Evolutionary conservation across 2,113 vertebrate species (phyloP).

Genomic region (Sardina pilchardus): DNA sequence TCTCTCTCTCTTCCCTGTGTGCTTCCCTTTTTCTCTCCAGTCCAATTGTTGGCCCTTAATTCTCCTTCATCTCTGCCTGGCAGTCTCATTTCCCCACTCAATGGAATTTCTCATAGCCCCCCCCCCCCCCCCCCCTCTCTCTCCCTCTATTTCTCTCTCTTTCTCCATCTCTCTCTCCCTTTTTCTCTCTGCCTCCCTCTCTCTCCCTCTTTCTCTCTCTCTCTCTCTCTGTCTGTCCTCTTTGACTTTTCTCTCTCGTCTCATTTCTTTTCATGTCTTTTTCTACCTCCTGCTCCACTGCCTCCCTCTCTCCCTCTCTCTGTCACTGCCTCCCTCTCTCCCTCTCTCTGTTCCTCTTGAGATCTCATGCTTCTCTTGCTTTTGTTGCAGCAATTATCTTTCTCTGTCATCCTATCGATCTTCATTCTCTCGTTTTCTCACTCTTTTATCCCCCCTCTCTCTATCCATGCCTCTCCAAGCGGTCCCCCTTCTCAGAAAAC

Average conservation of each 20-base stretch:
- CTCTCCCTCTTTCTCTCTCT: neutral
- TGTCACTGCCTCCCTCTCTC: neutral
- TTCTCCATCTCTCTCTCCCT: constrained; percentile 12
- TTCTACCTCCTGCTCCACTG: neutral
- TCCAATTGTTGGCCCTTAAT: neutral
- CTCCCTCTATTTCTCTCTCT: neutral
- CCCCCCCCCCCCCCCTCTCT: neutral
- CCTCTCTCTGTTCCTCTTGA: constrained; percentile 2
- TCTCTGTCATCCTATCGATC: neutral
- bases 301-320: too few species aligned
- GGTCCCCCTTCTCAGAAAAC: neutral
- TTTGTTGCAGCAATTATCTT: neutral
- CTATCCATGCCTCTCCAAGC: neutral
- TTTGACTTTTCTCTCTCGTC: neutral
- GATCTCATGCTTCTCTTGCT: neutral
- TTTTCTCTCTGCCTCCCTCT: neutral
- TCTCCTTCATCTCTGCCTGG: neutral
- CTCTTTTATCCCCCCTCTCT: neutral
- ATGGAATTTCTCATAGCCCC: neutral
- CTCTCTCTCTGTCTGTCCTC: neutral
- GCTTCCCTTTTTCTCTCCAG: neutral
- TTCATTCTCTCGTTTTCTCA: neutral
- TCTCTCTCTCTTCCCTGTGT: neutral
- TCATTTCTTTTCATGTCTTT: neutral
- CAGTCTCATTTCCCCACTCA: neutral